Conservation (phyloP, 1,140 invertebrate species). For the Babylonia areolata region DNA sequence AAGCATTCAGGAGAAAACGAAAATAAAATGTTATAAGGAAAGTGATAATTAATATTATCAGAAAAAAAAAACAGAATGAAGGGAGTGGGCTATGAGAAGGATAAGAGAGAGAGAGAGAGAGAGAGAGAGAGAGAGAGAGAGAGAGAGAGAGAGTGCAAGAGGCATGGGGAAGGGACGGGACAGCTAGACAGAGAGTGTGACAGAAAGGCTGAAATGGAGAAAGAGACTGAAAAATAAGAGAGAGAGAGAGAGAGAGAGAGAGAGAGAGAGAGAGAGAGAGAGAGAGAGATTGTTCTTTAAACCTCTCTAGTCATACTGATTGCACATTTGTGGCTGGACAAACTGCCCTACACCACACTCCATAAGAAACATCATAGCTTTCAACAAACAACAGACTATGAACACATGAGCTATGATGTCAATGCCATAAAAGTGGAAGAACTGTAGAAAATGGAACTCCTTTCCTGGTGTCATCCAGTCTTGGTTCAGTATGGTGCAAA, state of each 20-base stretch:
- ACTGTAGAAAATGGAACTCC: constrained; percentile 50
- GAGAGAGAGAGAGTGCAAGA: too few relatives aligned
- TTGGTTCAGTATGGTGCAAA: constrained; percentile 90
- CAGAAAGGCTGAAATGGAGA: not conserved
- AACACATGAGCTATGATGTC: constrained; percentile 18
- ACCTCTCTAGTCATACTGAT: constrained; percentile 32
- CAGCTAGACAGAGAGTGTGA: not conserved
- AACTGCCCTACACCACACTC: not conserved
- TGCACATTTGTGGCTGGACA: constrained; percentile 38
- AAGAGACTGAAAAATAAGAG: too few relatives aligned
- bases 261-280: not conserved
- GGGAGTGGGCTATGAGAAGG: too few relatives aligned
- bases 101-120: constrained; percentile 33
- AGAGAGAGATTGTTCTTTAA: not conserved
- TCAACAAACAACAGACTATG: constrained; percentile 8
- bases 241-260: not conserved
- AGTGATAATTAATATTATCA: too few relatives aligned
- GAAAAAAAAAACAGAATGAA: not conserved
- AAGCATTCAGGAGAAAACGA: too few relatives aligned
- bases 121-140: constrained; percentile 4
- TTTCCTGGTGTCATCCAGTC: constrained; percentile 16
- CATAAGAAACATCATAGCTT: constrained; percentile 8
- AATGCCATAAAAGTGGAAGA: constrained; percentile 42
- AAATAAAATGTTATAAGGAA: too few relatives aligned
- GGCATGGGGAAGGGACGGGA: not conserved